Base-by-base conservation (phyloP, 2,888 invertebrate genomes). In the Diplazon laetatorius region DNA sequence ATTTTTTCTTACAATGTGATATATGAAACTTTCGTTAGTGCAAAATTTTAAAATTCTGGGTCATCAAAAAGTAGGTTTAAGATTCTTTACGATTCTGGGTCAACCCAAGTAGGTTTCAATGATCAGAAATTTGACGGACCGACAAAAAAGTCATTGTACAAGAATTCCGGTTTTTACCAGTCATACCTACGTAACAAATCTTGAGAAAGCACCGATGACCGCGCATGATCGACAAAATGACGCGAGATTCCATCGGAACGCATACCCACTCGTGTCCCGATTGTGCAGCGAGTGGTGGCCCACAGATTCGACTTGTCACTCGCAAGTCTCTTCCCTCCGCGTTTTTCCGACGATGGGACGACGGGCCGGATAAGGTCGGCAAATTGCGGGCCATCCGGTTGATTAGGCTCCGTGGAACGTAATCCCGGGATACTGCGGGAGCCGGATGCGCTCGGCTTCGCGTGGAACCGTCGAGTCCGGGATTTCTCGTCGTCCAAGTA, bases 301-400 rank as follows among this genome's bases (percentile, higher is more conserved):
- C n/a, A n/a, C n/a, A n/a, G n/a, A n/a, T 70, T 60, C 59, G 48
- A 55, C 59, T 63, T 25, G 42, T 59, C 52, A 35, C 62, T 74
- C 71, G 6, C 62, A 50, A 37, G 25, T n/a, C 25, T 46, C 37
- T 12, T 30, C 30, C 2, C 52, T 76, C 46, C 18, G 55, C 48
- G 42, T 42, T 62, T 35, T 52, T 46, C 22, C 20, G 62, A 46
- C 81, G 81, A 84, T n/a, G 82, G 82, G 82, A 78, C 73, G 81
- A 59, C 73, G 80, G 82, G 83, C 80, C n/a, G 86, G 85, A 88
- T 88, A 89, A 89, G 87, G 85, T 84, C 81, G 85, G 87, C 83
- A 87, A 88, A 89, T 89, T 89, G 87, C 88, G 83, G 83, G 85
- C 89, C 89, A 89, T 89, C 88, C 86, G 83, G 87, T 83, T 89